A percentile compares a stretch with the other conserved stretches of the same genome.
Evolutionary conservation across 2,888 invertebrate species (phyloP).

Genomic region (Plebejus argus): DNA sequence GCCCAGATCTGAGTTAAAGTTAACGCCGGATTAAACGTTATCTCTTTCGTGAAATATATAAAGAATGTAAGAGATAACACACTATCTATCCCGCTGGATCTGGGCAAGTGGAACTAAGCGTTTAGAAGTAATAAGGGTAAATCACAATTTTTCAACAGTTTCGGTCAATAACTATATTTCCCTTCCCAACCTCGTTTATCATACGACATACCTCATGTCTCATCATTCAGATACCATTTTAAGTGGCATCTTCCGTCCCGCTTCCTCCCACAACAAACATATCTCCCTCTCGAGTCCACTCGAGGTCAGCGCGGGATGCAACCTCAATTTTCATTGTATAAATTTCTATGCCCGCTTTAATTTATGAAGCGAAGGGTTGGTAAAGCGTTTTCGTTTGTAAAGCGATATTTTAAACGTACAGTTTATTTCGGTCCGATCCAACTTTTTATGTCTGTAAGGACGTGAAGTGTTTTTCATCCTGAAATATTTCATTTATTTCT

Average conservation of each 20-base stretch:
- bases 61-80: too few species aligned
- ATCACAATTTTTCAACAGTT: not conserved
- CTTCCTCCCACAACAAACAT: conserved; percentile 49
- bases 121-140: too few species aligned
- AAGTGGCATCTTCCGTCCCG: conserved; percentile 63
- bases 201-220: conserved; percentile 44
- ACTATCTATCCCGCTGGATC: too few species aligned
- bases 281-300: conserved; percentile 56
- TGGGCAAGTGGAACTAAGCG: too few species aligned
- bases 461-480: not conserved
- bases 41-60: too few species aligned
- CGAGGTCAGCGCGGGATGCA: conserved; percentile 63
- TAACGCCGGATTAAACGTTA: too few species aligned
- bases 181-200: not conserved
- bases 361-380: conserved; percentile 42
- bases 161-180: conserved; percentile 12
- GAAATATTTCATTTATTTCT: not conserved
- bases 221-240: conserved; percentile 71
- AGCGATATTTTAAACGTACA: conserved; percentile 42
- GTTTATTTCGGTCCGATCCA: conserved; percentile 43
- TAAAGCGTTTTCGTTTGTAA: conserved; percentile 46
- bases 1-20: too few species aligned
- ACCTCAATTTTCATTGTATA: conserved; percentile 65
- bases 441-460: conserved; percentile 35
- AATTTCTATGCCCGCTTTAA: conserved; percentile 50